Evolutionary conservation across 2,888 invertebrate genomes (phyloP).

Genomic region (Drosophila helvetica): DNA sequence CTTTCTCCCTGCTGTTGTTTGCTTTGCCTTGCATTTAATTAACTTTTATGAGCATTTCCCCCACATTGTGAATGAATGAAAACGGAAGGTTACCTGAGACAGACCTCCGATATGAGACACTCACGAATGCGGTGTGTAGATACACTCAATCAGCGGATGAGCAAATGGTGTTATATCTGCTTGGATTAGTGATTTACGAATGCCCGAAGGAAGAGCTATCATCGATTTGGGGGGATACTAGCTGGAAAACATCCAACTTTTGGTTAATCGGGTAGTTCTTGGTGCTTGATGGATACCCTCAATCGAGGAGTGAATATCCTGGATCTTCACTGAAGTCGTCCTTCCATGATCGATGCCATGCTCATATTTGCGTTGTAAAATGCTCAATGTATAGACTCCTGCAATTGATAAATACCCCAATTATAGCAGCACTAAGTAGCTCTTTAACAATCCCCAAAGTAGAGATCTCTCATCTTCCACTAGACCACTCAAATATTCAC

Average conservation of each 20-base stretch:
- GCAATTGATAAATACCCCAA: background rate
- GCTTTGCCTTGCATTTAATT: slow-evolving; percentile 77
- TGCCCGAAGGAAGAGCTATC: too few relatives aligned
- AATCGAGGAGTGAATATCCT: too few relatives aligned
- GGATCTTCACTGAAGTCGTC: too few relatives aligned
- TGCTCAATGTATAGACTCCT: background rate
- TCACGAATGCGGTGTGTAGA: slow-evolving; percentile 13
- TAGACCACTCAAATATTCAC: background rate
- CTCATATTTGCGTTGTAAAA: too few relatives aligned
- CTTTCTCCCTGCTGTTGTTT: slow-evolving; percentile 43
- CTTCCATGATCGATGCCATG: too few relatives aligned
- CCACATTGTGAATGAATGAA: slow-evolving; percentile 39
- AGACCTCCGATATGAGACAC: slow-evolving; percentile 24
- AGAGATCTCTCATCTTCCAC: background rate
- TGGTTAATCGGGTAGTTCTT: too few relatives aligned
- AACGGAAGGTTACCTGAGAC: slow-evolving; percentile 20
- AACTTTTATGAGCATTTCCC: slow-evolving; percentile 75
- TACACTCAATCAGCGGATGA: slow-evolving; percentile 30
- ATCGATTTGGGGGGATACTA: too few relatives aligned
- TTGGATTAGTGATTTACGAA: background rate
- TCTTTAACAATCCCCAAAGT: background rate
- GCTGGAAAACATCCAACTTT: too few relatives aligned
- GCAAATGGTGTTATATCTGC: slow-evolving; percentile 5
- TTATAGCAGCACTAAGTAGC: background rate
- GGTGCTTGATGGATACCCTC: too few relatives aligned